phyloP scores from a whole-genome alignment of 2,113 vertebrate genomes.

The Holacanthus passer region DNA sequence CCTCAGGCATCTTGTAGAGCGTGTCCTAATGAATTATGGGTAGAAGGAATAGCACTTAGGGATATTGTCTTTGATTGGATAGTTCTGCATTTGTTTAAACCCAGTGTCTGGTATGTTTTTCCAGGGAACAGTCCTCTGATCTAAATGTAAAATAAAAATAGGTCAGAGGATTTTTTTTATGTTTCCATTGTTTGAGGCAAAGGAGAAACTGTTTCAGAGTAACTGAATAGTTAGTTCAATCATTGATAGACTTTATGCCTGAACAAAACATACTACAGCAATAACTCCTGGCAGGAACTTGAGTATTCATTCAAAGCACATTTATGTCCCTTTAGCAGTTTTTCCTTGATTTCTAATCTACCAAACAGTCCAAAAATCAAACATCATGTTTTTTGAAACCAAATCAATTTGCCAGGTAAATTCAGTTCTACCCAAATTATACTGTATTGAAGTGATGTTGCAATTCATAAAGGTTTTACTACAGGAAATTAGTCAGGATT shows the following conservation, averaged over 20 bases:
- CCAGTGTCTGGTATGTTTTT: not conserved
- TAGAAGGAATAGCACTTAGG: not conserved
- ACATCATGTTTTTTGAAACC: no score
- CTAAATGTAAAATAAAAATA: not conserved
- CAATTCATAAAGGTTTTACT: not conserved
- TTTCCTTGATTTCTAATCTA: not conserved
- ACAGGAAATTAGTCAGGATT: not conserved
- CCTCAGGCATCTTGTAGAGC: not conserved
- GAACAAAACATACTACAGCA: not conserved
- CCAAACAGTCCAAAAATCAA: not conserved
- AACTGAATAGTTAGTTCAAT: not conserved
- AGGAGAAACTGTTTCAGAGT: not conserved
- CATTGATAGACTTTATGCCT: not conserved
- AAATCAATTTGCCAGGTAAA: fast-evolving
- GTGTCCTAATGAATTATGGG: not conserved
- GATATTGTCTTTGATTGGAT: not conserved
- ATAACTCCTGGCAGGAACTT: not conserved
- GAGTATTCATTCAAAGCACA: not conserved
- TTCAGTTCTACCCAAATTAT: not conserved
- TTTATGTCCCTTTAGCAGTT: no score
- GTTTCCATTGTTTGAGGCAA: not conserved
- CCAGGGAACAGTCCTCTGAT: not conserved
- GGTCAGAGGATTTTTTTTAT: not conserved
- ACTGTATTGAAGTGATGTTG: not conserved
- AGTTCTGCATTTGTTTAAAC: not conserved